Evolutionary conservation across 2,113 vertebrate genomes (phyloP), one percentile per base, ranked within the genome.

Genomic region (Coregonus clupeaformis): DNA sequence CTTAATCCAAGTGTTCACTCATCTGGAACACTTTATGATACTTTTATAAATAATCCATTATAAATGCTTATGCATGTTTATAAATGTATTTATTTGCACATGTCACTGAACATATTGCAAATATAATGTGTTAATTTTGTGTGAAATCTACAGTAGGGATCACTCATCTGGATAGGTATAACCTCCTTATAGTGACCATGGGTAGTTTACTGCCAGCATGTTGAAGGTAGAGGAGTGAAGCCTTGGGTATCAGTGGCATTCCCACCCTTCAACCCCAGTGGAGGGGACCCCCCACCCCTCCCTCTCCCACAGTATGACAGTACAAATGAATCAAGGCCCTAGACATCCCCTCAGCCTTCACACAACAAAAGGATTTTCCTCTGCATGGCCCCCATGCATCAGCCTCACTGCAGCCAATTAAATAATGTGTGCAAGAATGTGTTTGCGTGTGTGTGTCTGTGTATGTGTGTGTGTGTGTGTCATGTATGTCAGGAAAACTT

Each of bases 341-440:
- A 89, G 86, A 90, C 87, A 84, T 89, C 84, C 84, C 93, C 94
- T 94, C 92, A 87, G 88, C 91, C 93, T 94, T 93, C 91, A 91
- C 85, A 89, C 89, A 89, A 95, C 93, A 95, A 95, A 95, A 94
- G 94, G 93, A 92, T 94, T 95, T 94, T 93, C 92, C 89, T 59
- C 79, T 12, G 47, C 57, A 68, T 60, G 76, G 82, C 76, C 81
- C 86, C 85, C 27, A 25, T 12, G 36, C 59, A 68, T 63, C 92
- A 77, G 82, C 76, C 81, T 87, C 85, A 42, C 66, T 81, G 92
- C 92, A 91, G 91, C 95, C 94, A 95, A 95, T 95, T 92, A 82
- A 79, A 83, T 62, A 24, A 25, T 6, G 74, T 79, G 76, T 69
- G 65, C n/a, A 18, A 74, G 49, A 68, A 25, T 45, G 62, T 30